Evolutionary conservation across 2,113 vertebrate genomes (phyloP).

Genomic region (Triplophysa rosa): DNA sequence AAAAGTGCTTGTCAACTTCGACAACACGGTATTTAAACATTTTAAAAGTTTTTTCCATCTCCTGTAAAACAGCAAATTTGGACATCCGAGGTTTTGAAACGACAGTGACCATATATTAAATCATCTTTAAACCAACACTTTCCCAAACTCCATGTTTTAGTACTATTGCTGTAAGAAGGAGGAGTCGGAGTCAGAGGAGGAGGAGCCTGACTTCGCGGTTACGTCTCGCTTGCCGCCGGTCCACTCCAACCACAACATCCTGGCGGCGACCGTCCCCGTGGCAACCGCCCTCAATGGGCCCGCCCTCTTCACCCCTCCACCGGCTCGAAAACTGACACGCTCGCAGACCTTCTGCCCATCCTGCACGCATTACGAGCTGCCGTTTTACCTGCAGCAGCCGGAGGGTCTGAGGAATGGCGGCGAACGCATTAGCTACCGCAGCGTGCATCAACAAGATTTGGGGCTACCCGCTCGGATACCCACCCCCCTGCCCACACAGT

Average conservation of each 20-base stretch:
- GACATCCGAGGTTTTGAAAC: too few species aligned
- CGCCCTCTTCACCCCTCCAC: conserved; percentile 80
- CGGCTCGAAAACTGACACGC: conserved; percentile 76
- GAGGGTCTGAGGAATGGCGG: conserved; percentile 81
- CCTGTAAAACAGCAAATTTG: too few species aligned
- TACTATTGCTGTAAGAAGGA: conserved; percentile 97
- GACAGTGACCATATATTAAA: too few species aligned
- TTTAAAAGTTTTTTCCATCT: too few species aligned
- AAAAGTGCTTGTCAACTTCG: too few species aligned
- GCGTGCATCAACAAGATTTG: conserved; percentile 85
- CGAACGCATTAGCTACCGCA: conserved; percentile 80
- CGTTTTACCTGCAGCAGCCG: conserved; percentile 87
- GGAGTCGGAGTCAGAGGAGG: conserved; percentile 93
- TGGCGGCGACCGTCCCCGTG: conserved; percentile 74
- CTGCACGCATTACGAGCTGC: conserved; percentile 84
- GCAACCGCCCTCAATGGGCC: conserved; percentile 84
- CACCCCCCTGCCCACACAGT: conserved; percentile 24
- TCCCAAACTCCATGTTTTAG: conserved; percentile 63
- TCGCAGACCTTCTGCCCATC: conserved; percentile 84
- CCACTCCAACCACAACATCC: conserved; percentile 88
- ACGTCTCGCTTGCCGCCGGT: conserved; percentile 87
- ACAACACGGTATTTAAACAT: too few species aligned
- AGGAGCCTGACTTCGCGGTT: conserved; percentile 94
- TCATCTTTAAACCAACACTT: not conserved
- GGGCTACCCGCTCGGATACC: conserved; percentile 69